A percentile compares a stretch with the other conserved stretches of the same genome.
Evolutionary conservation across 2,888 invertebrate genomes (phyloP).

Genomic region (Chrysopilus asiliformis): DNA sequence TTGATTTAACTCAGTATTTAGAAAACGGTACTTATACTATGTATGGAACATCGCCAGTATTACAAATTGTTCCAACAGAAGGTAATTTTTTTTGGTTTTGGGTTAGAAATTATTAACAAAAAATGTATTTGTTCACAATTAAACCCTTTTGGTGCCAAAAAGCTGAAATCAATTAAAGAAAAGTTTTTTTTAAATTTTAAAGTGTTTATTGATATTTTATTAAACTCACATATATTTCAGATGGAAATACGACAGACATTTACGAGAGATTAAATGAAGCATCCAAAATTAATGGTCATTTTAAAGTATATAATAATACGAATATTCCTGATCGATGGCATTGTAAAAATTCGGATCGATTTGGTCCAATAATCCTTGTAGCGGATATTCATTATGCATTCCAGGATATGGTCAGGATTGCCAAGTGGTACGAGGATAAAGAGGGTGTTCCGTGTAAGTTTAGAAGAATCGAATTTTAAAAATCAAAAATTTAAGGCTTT

Average conservation of each 20-base stretch:
- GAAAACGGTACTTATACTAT: slow-evolving; percentile 37
- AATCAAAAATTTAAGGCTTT: too few relatives aligned
- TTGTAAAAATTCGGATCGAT: slow-evolving; percentile 44
- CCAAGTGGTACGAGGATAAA: slow-evolving; percentile 32
- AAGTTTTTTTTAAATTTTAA: not conserved
- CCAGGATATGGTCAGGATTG: slow-evolving; percentile 38
- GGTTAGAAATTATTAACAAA: slow-evolving; percentile 1
- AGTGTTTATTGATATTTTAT: slow-evolving; percentile 5
- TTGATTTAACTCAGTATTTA: slow-evolving; percentile 42
- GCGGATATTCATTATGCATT: slow-evolving; percentile 49
- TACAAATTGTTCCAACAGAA: slow-evolving; percentile 45
- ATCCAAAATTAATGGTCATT: slow-evolving; percentile 34
- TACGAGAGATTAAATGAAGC: slow-evolving; percentile 38
- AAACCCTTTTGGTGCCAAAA: too few relatives aligned
- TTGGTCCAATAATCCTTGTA: slow-evolving; percentile 47
- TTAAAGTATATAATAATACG: slow-evolving; percentile 45
- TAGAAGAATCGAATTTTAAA: not conserved
- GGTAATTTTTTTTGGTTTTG: slow-evolving; percentile 34
- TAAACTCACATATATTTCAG: not conserved
- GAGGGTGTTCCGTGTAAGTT: slow-evolving; percentile 38
- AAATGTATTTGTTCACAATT: too few relatives aligned
- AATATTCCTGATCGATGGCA: slow-evolving; percentile 48
- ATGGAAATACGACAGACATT: slow-evolving; percentile 38
- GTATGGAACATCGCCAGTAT: slow-evolving; percentile 42
- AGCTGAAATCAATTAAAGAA: too few relatives aligned